A percentile compares a stretch with the other conserved stretches of the same genome.
Evolutionary conservation across 2,797 vertebrate genomes (phyloP).

Genomic region (Pangasius sanitwongsei): DNA sequence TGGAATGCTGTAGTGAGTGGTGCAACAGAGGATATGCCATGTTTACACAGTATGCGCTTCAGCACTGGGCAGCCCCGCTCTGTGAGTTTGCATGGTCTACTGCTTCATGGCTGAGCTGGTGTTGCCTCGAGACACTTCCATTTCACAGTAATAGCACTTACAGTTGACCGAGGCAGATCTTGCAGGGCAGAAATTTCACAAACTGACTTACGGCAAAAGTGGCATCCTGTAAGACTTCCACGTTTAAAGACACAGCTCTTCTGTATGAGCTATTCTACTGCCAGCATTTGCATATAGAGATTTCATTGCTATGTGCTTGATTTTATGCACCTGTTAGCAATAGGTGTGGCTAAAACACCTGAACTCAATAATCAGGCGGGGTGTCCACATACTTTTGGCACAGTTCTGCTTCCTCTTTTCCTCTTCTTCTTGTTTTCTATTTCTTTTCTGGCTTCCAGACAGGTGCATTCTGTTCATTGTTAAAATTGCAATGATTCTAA

Average conservation of each 20-base stretch:
- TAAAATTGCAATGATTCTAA: not conserved
- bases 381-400: not conserved
- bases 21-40: not conserved
- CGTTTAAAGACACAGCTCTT: too few relatives aligned
- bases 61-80: not conserved
- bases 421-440: not conserved
- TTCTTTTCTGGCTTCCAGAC: not conserved
- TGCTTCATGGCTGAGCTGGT: not conserved
- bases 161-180: not conserved
- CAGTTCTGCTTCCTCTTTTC: not conserved
- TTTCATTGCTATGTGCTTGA: not conserved
- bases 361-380: too few relatives aligned
- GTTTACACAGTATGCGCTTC: too few relatives aligned
- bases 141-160: not conserved
- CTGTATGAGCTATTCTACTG: too few relatives aligned
- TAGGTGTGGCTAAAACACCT: not conserved
- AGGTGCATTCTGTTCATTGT: not conserved
- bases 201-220: not conserved
- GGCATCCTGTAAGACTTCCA: too few relatives aligned
- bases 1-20: not conserved
- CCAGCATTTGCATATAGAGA: too few relatives aligned
- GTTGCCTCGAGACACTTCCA: not conserved
- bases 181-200: not conserved
- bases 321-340: not conserved
- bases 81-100: not conserved